Evolutionary conservation across 2,797 vertebrate genomes (phyloP).

Genomic region (Melanotaenia pygmaea): DNA sequence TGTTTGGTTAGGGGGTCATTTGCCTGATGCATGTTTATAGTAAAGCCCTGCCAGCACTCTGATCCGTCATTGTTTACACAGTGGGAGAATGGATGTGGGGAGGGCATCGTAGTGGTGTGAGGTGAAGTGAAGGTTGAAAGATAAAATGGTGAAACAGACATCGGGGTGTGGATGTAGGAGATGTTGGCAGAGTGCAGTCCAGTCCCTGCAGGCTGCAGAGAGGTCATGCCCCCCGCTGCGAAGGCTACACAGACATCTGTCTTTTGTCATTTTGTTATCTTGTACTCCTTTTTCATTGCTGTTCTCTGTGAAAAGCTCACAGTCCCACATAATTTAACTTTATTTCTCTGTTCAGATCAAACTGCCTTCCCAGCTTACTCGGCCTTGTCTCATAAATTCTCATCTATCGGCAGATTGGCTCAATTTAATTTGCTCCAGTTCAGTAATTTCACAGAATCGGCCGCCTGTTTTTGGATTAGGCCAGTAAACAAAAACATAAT

Average conservation of each 20-base stretch:
- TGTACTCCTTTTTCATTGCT: conserved; percentile 6
- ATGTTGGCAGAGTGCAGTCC: not conserved
- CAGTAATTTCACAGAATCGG: not conserved
- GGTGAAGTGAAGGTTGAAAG: conserved; percentile 48
- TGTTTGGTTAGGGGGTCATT: conserved; percentile 26
- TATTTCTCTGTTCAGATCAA: not conserved
- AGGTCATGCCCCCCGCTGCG: conserved; percentile 41
- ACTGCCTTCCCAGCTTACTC: not conserved
- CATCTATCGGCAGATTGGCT: not conserved
- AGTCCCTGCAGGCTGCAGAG: conserved; percentile 9
- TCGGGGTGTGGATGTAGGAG: conserved; percentile 17
- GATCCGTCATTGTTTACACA: conserved; percentile 64
- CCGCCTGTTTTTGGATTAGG: not conserved
- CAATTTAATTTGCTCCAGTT: not conserved
- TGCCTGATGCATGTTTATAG: conserved; percentile 53
- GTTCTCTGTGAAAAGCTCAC: not conserved
- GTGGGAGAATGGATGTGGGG: conserved; percentile 40
- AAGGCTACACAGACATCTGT: conserved; percentile 26
- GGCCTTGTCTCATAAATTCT: not conserved
- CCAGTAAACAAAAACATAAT: not conserved
- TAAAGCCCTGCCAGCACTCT: conserved; percentile 35
- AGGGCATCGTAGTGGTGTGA: conserved; percentile 29
- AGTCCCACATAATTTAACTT: not conserved
- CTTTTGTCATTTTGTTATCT: conserved; percentile 40
- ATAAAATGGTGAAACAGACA: conserved; percentile 28